Evolutionary conservation across 2,113 vertebrate genomes (phyloP).

Genomic region (Chlorodrepanis virens): DNA sequence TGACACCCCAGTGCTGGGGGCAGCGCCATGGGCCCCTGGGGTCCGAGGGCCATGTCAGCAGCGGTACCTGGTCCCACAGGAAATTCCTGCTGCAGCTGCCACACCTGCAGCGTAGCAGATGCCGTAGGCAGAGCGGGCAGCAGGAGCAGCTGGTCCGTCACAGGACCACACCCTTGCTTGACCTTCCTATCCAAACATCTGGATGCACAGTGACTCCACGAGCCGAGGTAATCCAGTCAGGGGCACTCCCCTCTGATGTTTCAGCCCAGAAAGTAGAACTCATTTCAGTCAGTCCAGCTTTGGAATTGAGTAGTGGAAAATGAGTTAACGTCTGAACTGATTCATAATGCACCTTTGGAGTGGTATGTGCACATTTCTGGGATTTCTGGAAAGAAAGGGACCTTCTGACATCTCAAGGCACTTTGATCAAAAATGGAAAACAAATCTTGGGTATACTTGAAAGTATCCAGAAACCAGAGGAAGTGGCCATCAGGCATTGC

Average conservation of each 20-base stretch:
- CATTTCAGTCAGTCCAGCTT: neutral
- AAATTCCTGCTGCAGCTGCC: neutral
- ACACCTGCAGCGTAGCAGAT: neutral
- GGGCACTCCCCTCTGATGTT: neutral
- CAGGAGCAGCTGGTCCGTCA: neutral
- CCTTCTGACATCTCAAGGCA: neutral
- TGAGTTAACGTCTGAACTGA: neutral
- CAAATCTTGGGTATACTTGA: too few relatives aligned
- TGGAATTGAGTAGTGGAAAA: neutral
- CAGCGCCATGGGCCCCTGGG: neutral
- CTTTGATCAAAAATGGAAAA: too few relatives aligned
- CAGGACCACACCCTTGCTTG: neutral
- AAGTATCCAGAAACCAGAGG: too few relatives aligned
- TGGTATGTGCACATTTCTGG: too few relatives aligned
- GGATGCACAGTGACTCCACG: neutral
- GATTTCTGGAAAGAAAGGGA: neutral
- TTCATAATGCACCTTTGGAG: neutral
- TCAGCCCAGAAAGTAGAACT: neutral
- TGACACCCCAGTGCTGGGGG: neutral
- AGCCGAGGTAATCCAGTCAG: fast-evolving
- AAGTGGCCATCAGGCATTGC: too few relatives aligned
- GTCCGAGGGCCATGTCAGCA: neutral
- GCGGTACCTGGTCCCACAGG: neutral
- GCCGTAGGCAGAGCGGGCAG: neutral
- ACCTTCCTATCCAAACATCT: too few relatives aligned